Conservation (phyloP, 2,113 vertebrate species). For the Oncorhynchus clarkii region DNA sequence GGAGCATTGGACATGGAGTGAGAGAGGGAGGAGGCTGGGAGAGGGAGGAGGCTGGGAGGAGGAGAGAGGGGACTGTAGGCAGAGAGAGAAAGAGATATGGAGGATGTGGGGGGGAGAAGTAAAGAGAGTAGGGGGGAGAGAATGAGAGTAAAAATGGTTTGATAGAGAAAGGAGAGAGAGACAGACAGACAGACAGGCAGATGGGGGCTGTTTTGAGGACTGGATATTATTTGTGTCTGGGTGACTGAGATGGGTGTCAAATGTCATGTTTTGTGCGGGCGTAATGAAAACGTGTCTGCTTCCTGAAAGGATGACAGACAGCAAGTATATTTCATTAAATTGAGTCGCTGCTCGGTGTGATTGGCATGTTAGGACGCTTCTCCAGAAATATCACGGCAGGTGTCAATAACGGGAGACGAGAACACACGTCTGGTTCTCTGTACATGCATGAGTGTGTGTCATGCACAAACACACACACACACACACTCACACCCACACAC, state of each 20-base stretch:
- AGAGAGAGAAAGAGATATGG: background rate
- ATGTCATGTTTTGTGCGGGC: conserved; percentile 51
- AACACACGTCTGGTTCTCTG: background rate
- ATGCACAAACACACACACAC: background rate
- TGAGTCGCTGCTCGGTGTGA: conserved; percentile 46
- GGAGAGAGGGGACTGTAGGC: background rate
- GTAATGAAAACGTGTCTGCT: conserved; percentile 58
- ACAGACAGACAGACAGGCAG: background rate
- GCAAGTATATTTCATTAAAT: conserved; percentile 63
- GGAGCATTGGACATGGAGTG: background rate
- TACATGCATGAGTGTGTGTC: background rate
- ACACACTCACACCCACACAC: background rate
- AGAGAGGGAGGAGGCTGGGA: background rate
- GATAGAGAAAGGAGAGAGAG: background rate
- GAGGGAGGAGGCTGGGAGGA: background rate
- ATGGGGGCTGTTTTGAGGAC: background rate
- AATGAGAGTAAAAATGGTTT: background rate
- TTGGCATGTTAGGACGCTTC: conserved; percentile 44
- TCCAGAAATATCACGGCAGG: conserved; percentile 39
- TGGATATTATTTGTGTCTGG: conserved; percentile 15
- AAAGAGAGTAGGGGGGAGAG: background rate
- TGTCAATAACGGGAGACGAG: conserved; percentile 31
- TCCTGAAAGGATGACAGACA: conserved; percentile 50
- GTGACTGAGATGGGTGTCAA: conserved; percentile 35
- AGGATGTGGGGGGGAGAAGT: background rate